Evolutionary conservation across 2,888 invertebrate species (phyloP), one percentile per base, ranked within the genome.

Genomic region (Acronicta leporina): DNA sequence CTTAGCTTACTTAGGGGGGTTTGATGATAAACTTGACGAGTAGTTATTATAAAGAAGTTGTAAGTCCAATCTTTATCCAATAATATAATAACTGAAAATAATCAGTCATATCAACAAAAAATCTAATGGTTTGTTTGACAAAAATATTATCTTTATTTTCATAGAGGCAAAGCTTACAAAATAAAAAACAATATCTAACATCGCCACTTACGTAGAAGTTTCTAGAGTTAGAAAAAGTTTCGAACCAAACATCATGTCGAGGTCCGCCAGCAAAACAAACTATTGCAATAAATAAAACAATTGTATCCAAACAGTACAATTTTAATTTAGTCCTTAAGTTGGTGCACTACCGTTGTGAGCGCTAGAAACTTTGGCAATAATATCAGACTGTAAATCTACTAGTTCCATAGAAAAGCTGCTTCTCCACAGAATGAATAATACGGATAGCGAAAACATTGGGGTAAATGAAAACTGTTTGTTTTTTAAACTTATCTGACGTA

Each of bases 321-420:
- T 81, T 82, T 76, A 75, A 77, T 77, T 84, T 73, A 77, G 75
- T 63, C 77, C 58, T 69, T 56, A 71, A 78, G 72, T 78, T 71
- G 63, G 58, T 63, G 71, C 65, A 73, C 57, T 73, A 44, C 27
- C 55, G 51, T 45, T 72, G 77, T 56, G 45, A 45, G 45, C 58
- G 58, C 57, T 68, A 56, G 70, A 75, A 87, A 88, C 82, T 88
- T 87, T 70, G 68, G 81, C 77, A 87, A 87, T 87, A 88, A 86
- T 85, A 87, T 80, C 80, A 76, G 73, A 63, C 69, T 81, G 80
- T 87, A 86, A 88, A 87, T 87, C 84, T 69, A 77, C 55, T 48
- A 47, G 69, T 56, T 79, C 80, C 71, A 77, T 75, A 72, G 62
- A 65, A 70, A 82, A 78, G 75, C 70, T 73, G 73, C 77, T 75